A percentile compares a stretch with the other conserved stretches of the same genome.
These are phyloP conservation scores for Trissolcus brochymenae DNA, from an alignment of 2,888 invertebrate species.

Conservation along the genomic window DNA sequence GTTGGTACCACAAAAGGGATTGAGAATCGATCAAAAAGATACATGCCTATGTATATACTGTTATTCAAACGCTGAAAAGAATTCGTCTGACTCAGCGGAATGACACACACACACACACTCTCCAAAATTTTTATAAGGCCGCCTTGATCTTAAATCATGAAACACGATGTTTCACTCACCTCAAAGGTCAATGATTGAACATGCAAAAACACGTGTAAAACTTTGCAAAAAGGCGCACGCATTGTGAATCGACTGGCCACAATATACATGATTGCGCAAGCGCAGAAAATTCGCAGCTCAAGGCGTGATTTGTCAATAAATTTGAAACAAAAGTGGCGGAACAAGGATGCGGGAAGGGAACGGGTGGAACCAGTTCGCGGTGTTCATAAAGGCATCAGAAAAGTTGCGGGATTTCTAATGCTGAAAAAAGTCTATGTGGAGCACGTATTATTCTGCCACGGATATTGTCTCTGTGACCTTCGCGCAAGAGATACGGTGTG, in stretches of 20 bases:
- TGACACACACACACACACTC: conserved; percentile 3
- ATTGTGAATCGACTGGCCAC: conserved; percentile 14
- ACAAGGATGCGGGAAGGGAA: conserved; percentile 6
- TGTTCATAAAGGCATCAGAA: conserved; percentile 46
- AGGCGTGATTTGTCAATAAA: conserved; percentile 43
- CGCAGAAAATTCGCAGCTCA: conserved; percentile 23
- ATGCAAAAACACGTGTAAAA: conserved; percentile 22
- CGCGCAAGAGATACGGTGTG: conserved; percentile 39
- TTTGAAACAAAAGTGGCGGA: conserved; percentile 40
- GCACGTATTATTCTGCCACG: conserved; percentile 54
- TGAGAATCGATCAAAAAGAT: no score
- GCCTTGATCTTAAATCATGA: conserved; percentile 28
- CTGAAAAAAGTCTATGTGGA: conserved; percentile 45
- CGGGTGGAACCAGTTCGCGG: conserved; percentile 42
- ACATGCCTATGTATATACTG: no score
- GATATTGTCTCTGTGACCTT: conserved; percentile 55
- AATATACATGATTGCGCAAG: conserved; percentile 16
- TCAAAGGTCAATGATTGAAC: conserved; percentile 6
- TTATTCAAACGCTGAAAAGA: no score
- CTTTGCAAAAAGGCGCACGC: conserved; percentile 26
- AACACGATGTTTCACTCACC: no score
- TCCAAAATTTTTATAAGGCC: conserved; percentile 8
- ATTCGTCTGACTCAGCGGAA: conserved; percentile 6
- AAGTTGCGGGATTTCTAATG: conserved; percentile 46
- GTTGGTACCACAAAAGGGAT: no score